Base-by-base conservation (phyloP, 2,888 invertebrate species). In the Athripsodes cinereus region DNA sequence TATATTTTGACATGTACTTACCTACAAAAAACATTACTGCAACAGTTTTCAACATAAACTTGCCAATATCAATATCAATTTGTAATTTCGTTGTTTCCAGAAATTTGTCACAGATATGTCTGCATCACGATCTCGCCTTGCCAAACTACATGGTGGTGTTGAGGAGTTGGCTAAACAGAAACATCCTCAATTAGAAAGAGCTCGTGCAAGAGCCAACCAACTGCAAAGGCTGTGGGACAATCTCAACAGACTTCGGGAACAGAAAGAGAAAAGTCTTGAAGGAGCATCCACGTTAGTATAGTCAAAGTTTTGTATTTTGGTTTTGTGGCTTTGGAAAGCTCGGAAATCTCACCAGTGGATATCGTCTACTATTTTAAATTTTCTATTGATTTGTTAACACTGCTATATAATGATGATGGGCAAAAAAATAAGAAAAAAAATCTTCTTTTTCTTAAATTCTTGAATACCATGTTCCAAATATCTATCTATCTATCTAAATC, bases 71-170 rank as follows among this genome's bases (percentile, higher is more conserved):
- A n/a, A n/a, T n/a, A n/a, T n/a, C n/a, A n/a, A n/a, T n/a, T n/a
- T n/a, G n/a, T n/a, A n/a, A n/a, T n/a, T n/a, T n/a, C 31, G 31
- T 31, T 31, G 6, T 6, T 40, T 40, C 16, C 71, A 88, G 85
- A 93, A 95, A 77, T 91, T 98, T 73, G 84, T 97, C 22, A 96
- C 96, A 0, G 97, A 98, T 70, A 76, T 99, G 35, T 95, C 95
- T 0, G 96, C 96, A 0, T 96, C 94, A 11, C 92, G 91, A 21
- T 92, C 91, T 65, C 86, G 96, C 0, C 82, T 98, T 64, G 95
- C 95, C 65, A 88, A 88, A 55, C 89, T 98, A 59, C 94, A 96
- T 68, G 79, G 84, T 0, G 88, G 92, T 18, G 96, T 95, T 0
- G 87, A 90, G 44, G 92, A 90, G 66, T 86, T 98, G 72, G 86